These are phyloP conservation scores for Ophiodon elongatus DNA, from an alignment of 2,113 vertebrate species.

Conservation along the genomic window DNA sequence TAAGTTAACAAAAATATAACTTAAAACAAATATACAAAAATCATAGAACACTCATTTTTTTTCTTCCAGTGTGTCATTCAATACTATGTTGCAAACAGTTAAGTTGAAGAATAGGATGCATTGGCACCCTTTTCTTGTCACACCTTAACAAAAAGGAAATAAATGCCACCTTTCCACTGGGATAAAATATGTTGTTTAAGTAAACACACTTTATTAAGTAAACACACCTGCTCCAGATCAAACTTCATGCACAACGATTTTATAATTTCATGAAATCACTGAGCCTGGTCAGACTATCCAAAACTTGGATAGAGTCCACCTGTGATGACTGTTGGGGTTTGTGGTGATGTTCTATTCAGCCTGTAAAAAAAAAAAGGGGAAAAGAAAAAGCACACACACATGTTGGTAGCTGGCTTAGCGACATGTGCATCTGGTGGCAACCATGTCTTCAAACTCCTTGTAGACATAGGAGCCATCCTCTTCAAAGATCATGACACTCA, in stretches of 20 bases:
- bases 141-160: slow-evolving; percentile 63
- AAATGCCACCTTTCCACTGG: slow-evolving; percentile 57
- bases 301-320: slow-evolving; percentile 33
- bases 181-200: slow-evolving; percentile 72
- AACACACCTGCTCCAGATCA: slow-evolving; percentile 76
- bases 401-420: slow-evolving; percentile 79
- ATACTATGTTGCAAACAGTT: slow-evolving; percentile 37
- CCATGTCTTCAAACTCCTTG: slow-evolving; percentile 96
- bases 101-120: slow-evolving; percentile 46
- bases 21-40: slow-evolving; percentile 73
- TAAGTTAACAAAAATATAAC: slow-evolving; percentile 79
- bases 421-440: slow-evolving; percentile 94
- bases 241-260: slow-evolving; percentile 59
- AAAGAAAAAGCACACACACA: slow-evolving; percentile 8
- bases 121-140: slow-evolving; percentile 32
- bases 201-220: slow-evolving; percentile 60
- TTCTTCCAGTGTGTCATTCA: slow-evolving; percentile 59
- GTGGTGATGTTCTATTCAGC: slow-evolving; percentile 37
- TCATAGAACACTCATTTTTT: slow-evolving; percentile 48
- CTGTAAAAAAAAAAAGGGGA: slow-evolving; percentile 36
- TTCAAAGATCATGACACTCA: slow-evolving; percentile 93
- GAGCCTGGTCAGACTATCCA: slow-evolving; percentile 49
- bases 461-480: slow-evolving; percentile 92
- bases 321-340: slow-evolving; percentile 15
- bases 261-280: slow-evolving; percentile 62